Base-by-base conservation (phyloP, 2,888 invertebrate species). In the Lasioglossum malachurum region DNA sequence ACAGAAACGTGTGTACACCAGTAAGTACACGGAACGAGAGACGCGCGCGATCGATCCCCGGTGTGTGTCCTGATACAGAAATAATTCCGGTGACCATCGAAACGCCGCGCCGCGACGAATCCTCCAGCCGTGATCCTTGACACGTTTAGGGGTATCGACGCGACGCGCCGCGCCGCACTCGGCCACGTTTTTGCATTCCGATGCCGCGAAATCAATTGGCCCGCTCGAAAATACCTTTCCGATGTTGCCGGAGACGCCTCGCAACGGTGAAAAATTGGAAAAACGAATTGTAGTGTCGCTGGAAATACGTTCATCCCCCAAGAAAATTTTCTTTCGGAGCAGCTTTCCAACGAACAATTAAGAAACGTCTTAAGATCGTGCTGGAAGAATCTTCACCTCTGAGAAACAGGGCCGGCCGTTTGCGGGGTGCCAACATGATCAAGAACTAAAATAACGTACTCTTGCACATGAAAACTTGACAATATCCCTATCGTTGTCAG, bases 51-150 rank as follows among this genome's bases (percentile, higher is more conserved):
- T 87, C 81, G 84, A 87, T 77, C 12, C 35, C 23, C 75, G 41
- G 35, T 78, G 44, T 76, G 35, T 78, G 44, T 76, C 74, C 53
- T 31, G 74, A 86, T 75, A 49, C 53, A 80, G 53, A 85, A 79
- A 67, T 79, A 77, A 81, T 87, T 84, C 76, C 38, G 19, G 27
- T 31, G 57, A 71, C 14, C 82, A 53, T 19, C 71, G 75, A 71
- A 78, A 60, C 12, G 73, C 31, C 67, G 8, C 16, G 73, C 31
- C 67, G 8, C 35, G 41, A 35, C 16, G 35, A 27, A 64, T 64
- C 78, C 64, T 53, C 41, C 46, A 0, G 67, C 35, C 38, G 19
- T 0, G 38, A 75, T 19, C 60, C 75, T 78, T 78, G 82, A 82
- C 72, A 82, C 67, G 57, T 76, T 80, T n/a, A 75, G 64, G 35